Percentiles rank a stretch among this genome's conserved stretches.
These are phyloP conservation scores for Murina feae DNA, from an alignment of 2,113 vertebrate genomes.

Conservation along the genomic window DNA sequence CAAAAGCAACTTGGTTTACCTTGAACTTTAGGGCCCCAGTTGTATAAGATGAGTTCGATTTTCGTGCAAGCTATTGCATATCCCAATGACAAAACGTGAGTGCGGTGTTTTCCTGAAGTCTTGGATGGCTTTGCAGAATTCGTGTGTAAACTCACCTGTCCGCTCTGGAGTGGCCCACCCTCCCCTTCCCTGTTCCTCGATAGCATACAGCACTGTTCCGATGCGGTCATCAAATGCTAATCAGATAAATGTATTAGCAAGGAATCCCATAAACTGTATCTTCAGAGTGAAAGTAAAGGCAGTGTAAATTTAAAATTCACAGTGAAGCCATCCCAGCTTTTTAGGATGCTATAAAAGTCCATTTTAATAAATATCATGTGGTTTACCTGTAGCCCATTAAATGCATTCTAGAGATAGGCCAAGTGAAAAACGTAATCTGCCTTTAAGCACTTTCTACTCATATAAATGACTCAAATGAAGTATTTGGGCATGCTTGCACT, in stretches of 20 bases:
- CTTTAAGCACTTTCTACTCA: constrained; percentile 36
- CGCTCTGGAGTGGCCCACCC: too few species aligned
- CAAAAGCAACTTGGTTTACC: neutral
- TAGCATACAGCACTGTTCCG: rapidly evolving
- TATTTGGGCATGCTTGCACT: constrained; percentile 23
- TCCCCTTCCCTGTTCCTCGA: neutral
- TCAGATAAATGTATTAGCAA: neutral
- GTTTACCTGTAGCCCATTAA: constrained; percentile 59
- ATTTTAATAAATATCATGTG: constrained; percentile 42
- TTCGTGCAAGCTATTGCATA: neutral
- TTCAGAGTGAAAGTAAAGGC: constrained; percentile 31
- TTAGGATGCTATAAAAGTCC: constrained; percentile 55
- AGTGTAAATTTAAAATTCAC: constrained; percentile 44
- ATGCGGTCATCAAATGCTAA: neutral
- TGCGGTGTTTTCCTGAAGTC: neutral
- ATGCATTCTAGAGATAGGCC: constrained; percentile 26
- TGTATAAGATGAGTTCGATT: neutral
- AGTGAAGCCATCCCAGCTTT: neutral
- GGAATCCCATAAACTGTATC: constrained; percentile 9
- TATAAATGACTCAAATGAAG: constrained; percentile 45
- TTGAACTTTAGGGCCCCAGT: neutral
- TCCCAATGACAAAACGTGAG: neutral
- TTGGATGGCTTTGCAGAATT: neutral
- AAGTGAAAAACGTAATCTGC: constrained; percentile 32
- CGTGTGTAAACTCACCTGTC: neutral